Evolutionary conservation across 2,888 invertebrate species (phyloP), one percentile per base, ranked within the genome.

Genomic region (Hedya salicella): DNA sequence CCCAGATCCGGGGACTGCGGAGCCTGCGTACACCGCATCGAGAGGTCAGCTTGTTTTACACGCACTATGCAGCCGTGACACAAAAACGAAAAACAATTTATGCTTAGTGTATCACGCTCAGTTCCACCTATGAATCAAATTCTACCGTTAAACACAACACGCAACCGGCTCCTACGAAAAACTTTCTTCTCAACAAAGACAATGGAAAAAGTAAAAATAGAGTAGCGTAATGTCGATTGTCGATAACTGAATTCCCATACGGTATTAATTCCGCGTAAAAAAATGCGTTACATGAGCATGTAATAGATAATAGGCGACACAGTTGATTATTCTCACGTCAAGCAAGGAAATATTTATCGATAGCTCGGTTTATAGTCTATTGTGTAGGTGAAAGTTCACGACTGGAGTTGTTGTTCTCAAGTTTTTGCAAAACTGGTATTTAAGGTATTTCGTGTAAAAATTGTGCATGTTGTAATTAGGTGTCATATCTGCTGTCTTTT

Each of bases 361-460:
- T 60, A 25, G 11, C 44, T 39, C 52, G 30, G 65, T 32, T 73
- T 78, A 78, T 82, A 80, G 85, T 74, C 80, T 75, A 88, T 88
- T 85, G 83, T 85, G 72, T 72, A 73, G 86, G 91, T 89, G 90
- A 91, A 91, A 91, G 91, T 90, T 88, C 85, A 83, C 13, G 46
- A 48, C 17, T 53, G 48, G 17, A 14, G 14, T 54, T 11, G 42
- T n/a, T 40, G 21, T 61, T 54, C 66, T 49, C 66, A 61, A 17
- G 66, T 66, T 66, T 66, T 66, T 60, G n/a, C 48, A 14, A 52
- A 59, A 46, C 42, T 32, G 39, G 8, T 36, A 36, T 11, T 42
- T 57, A 14, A 48, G 25, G 36, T 14, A 53, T 21, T 30, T 30
- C 54, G 16, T 56, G 40, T 17, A 56, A 56, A 14, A 14, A 53